These are phyloP conservation scores for Nudaria mundana DNA, from an alignment of 2,888 invertebrate species.

Conservation along the genomic window DNA sequence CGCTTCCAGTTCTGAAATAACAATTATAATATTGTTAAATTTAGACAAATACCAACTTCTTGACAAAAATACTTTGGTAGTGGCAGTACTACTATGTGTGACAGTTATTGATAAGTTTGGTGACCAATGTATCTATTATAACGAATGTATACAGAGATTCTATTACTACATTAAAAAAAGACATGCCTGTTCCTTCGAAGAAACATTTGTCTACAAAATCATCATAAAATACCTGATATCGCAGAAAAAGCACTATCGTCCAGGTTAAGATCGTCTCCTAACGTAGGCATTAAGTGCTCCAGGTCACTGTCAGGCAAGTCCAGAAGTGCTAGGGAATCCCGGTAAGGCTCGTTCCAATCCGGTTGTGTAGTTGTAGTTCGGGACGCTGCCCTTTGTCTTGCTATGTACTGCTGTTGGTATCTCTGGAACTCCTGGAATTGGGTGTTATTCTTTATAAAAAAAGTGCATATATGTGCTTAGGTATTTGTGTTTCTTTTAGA, in stretches of 20 bases:
- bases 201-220: background rate
- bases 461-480: too few relatives aligned
- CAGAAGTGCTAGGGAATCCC: conserved; percentile 65
- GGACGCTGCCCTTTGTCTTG: conserved; percentile 77
- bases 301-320: conserved; percentile 80
- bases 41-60: too few relatives aligned
- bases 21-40: background rate
- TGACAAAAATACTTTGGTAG: too few relatives aligned
- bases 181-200: too few relatives aligned
- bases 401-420: conserved; percentile 84
- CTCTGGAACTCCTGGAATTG: conserved; percentile 82
- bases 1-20: conserved; percentile 55
- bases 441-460: too few relatives aligned
- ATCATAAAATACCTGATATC: conserved; percentile 29
- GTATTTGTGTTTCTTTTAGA: too few relatives aligned
- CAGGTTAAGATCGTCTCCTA: conserved; percentile 82
- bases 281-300: conserved; percentile 83
- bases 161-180: too few relatives aligned
- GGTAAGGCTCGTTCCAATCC: conserved; percentile 77
- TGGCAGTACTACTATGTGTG: too few relatives aligned
- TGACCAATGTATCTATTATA: too few relatives aligned
- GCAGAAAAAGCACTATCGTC: conserved; percentile 63
- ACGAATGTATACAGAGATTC: too few relatives aligned
- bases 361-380: conserved; percentile 54
- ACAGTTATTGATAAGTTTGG: too few relatives aligned